Evolutionary conservation across 2,797 vertebrate genomes (phyloP).

Genomic region (Netta rufina): DNA sequence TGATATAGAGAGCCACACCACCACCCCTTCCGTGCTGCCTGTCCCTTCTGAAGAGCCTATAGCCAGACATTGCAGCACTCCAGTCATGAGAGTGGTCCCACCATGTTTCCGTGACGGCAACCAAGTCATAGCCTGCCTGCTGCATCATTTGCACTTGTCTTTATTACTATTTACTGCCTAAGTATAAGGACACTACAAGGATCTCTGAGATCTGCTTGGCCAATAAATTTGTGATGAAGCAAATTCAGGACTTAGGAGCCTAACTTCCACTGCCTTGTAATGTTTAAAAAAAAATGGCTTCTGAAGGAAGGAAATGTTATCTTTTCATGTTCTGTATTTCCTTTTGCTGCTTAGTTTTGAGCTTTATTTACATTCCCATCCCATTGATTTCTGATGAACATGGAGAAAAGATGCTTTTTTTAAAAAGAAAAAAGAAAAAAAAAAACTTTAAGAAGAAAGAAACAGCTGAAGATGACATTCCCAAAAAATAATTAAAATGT

Average conservation of each 20-base stretch:
- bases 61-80: no score
- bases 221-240: background rate
- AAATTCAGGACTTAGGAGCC: background rate
- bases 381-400: background rate
- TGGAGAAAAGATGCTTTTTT: background rate
- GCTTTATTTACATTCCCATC: background rate
- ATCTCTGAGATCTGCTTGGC: background rate
- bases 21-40: no score
- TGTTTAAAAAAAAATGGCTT: background rate
- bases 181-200: background rate
- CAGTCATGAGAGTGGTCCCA: no score
- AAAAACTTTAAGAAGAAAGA: background rate
- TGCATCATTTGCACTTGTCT: background rate
- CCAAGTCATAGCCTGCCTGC: no score
- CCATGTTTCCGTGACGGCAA: no score
- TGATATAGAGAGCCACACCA: no score
- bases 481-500: background rate
- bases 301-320: background rate
- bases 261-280: rapidly evolving
- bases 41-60: no score
- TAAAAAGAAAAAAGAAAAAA: background rate
- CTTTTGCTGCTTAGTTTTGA: background rate
- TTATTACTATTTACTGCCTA: background rate
- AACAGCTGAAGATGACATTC: background rate
- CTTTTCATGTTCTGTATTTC: background rate